Evolutionary conservation across 2,797 vertebrate genomes (phyloP).

Genomic region (Morelia viridis): DNA sequence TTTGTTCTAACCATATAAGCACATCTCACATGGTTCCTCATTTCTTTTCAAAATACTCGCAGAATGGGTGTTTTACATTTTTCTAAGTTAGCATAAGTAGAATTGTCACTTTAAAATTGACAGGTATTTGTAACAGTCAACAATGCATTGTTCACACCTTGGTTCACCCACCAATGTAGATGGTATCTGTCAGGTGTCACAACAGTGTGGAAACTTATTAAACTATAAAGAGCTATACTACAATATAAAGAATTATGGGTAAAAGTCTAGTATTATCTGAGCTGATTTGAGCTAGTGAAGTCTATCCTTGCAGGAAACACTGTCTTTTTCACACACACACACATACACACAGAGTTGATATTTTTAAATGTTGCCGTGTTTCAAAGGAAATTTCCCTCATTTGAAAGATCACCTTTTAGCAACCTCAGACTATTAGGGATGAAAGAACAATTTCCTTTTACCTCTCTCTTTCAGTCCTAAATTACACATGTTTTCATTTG

Average conservation of each 20-base stretch:
- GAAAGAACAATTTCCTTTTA: neutral
- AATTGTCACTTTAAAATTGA: constrained; percentile 72
- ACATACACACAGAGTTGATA: no score
- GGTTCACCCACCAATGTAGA: constrained; percentile 54
- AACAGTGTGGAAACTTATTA: constrained; percentile 63
- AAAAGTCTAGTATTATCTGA: constrained; percentile 36
- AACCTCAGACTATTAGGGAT: neutral
- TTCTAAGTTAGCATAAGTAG: constrained; percentile 66
- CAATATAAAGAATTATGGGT: constrained; percentile 40
- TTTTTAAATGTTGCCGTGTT: neutral
- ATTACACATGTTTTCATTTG: neutral
- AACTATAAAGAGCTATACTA: constrained; percentile 46
- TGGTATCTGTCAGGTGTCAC: constrained; percentile 68
- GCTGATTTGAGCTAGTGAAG: constrained; percentile 2
- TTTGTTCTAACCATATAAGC: constrained; percentile 71
- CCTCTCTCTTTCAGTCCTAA: neutral
- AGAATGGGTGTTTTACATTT: constrained; percentile 68
- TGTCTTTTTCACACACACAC: neutral
- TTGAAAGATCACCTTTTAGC: neutral
- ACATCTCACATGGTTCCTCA: constrained; percentile 68
- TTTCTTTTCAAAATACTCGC: constrained; percentile 67
- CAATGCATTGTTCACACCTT: constrained; percentile 64
- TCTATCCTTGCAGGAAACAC: neutral
- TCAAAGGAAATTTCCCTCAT: neutral
- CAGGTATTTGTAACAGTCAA: constrained; percentile 73